Conservation (phyloP, 2,888 invertebrate species). For the Agriopis aurantiaria region DNA sequence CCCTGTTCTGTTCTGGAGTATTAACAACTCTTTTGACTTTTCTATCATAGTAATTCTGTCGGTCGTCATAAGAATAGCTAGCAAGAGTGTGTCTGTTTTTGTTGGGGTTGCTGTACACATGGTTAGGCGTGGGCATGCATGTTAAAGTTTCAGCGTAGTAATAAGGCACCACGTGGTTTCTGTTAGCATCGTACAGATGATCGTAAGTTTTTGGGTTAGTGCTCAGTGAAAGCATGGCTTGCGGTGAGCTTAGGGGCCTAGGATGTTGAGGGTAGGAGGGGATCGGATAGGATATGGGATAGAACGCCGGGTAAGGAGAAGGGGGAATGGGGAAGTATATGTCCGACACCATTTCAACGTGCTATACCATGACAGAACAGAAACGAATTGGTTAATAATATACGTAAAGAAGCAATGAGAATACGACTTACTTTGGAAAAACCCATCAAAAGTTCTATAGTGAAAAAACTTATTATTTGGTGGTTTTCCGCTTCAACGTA, state of each 20-base stretch:
- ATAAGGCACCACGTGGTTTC: slow-evolving; percentile 82
- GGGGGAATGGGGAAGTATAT: slow-evolving; percentile 88
- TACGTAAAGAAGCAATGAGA: slow-evolving; percentile 50
- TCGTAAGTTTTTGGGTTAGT: slow-evolving; percentile 74
- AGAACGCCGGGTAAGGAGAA: slow-evolving; percentile 78
- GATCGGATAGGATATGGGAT: slow-evolving; percentile 80
- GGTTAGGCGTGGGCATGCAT: slow-evolving; percentile 81
- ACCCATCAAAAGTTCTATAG: too few relatives aligned
- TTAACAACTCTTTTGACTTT: slow-evolving; percentile 63
- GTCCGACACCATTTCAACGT: slow-evolving; percentile 92
- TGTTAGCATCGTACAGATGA: slow-evolving; percentile 86
- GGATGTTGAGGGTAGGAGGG: slow-evolving; percentile 38
- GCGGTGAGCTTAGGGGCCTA: slow-evolving; percentile 70
- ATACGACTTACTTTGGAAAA: slow-evolving; percentile 37
- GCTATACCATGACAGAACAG: slow-evolving; percentile 87
- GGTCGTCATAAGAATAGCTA: slow-evolving; percentile 71
- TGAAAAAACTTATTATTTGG: too few relatives aligned
- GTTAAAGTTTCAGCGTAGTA: slow-evolving; percentile 81
- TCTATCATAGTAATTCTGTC: slow-evolving; percentile 67
- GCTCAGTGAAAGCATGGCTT: slow-evolving; percentile 63
- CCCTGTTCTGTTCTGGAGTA: slow-evolving; percentile 54
- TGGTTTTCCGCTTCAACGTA: too few relatives aligned
- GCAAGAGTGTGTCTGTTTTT: slow-evolving; percentile 74
- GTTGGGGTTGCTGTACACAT: slow-evolving; percentile 69
- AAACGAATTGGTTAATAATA: slow-evolving; percentile 80